These are phyloP conservation scores for Erebia palarica DNA, from an alignment of 2,888 invertebrate species.

Conservation along the genomic window DNA sequence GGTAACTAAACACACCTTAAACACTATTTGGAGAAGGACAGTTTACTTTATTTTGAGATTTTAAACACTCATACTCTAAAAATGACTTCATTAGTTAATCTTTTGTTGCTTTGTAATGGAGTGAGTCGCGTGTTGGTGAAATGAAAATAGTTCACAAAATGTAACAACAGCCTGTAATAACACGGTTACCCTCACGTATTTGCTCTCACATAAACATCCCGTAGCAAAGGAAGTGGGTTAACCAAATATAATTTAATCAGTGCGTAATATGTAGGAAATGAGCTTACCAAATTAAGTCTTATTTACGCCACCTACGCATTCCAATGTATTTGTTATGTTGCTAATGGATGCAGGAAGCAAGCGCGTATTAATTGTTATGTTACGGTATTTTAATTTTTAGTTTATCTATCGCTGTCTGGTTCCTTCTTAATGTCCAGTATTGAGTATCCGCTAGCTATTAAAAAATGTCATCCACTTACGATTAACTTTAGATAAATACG, in stretches of 20 bases:
- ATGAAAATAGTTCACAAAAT: constrained; percentile 2
- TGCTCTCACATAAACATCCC: constrained; percentile 64
- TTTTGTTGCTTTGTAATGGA: neutral
- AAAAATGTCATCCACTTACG: too few species aligned
- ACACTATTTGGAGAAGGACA: too few species aligned
- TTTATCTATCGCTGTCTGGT: neutral
- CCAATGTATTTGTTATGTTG: constrained; percentile 26
- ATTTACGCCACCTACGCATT: constrained; percentile 41
- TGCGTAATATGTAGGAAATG: constrained; percentile 54
- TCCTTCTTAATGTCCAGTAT: neutral
- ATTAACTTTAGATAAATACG: too few species aligned
- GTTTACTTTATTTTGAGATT: neutral
- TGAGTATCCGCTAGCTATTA: neutral
- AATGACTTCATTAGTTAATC: neutral
- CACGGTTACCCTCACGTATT: constrained; percentile 1
- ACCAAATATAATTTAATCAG: constrained; percentile 48
- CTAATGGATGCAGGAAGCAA: constrained; percentile 19
- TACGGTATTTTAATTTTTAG: neutral
- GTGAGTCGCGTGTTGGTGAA: neutral
- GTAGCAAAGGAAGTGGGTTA: constrained; percentile 52
- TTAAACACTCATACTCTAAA: neutral
- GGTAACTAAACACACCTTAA: too few species aligned
- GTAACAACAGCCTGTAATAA: constrained; percentile 2
- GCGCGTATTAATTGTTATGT: constrained; percentile 28
- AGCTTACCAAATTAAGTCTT: constrained; percentile 65